Evolutionary conservation across 2,888 invertebrate species (phyloP).

Genomic region (Lucinisca nassula): DNA sequence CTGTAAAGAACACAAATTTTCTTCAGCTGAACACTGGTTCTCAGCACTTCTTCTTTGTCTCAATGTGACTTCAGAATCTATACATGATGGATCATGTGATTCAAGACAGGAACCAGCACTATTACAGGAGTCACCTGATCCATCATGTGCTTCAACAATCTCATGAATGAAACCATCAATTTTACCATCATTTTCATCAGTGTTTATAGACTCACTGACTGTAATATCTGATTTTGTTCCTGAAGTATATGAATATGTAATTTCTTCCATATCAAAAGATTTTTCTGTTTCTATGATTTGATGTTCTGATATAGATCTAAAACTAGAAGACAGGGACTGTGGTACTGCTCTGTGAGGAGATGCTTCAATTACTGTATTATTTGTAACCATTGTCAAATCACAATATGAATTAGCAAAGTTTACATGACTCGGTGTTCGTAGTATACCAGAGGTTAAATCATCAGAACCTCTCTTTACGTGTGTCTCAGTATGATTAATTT

Average conservation of each 20-base stretch:
- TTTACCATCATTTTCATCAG: too few relatives aligned
- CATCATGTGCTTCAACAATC: background rate
- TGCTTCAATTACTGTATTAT: constrained; percentile 46
- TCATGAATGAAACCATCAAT: background rate
- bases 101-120: background rate
- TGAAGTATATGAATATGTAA: too few relatives aligned
- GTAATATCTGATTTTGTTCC: too few relatives aligned
- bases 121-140: background rate
- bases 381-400: constrained; percentile 51
- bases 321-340: background rate
- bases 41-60: background rate
- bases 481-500: background rate
- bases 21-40: background rate
- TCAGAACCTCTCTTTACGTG: background rate
- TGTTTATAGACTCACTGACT: too few relatives aligned
- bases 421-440: constrained; percentile 53
- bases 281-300: too few relatives aligned
- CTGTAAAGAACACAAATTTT: background rate
- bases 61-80: background rate
- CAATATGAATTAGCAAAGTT: constrained; percentile 59
- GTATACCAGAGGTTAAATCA: background rate
- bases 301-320: too few relatives aligned
- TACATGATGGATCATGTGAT: background rate
- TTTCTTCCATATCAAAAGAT: too few relatives aligned
- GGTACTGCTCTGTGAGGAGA: background rate